Evolutionary conservation across 2,113 vertebrate genomes (phyloP).

Genomic region (Caloenas nicobarica): DNA sequence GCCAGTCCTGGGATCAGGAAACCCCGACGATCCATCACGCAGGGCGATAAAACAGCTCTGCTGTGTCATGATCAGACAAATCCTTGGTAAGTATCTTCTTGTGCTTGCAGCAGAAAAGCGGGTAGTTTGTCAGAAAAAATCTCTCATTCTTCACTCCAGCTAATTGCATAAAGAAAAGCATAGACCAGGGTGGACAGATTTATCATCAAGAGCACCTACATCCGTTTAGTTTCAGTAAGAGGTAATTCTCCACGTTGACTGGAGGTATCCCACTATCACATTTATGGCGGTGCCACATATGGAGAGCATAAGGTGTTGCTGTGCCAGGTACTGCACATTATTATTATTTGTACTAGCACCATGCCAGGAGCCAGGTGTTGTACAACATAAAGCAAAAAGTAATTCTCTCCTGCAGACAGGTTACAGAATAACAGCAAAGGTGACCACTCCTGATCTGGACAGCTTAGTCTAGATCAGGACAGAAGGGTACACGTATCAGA

Average conservation of each 20-base stretch:
- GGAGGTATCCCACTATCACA: slow-evolving; percentile 5
- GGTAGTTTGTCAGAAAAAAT: not conserved
- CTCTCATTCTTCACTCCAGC: slow-evolving; percentile 2
- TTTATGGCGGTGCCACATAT: slow-evolving; percentile 39
- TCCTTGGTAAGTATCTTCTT: not conserved
- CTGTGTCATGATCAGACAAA: not conserved
- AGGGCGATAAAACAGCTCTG: not conserved
- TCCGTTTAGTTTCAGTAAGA: slow-evolving; percentile 27
- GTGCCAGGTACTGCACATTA: slow-evolving; percentile 47
- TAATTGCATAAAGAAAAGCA: slow-evolving; percentile 26
- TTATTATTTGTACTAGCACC: slow-evolving; percentile 63
- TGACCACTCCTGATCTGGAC: slow-evolving; percentile 35
- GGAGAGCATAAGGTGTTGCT: not conserved
- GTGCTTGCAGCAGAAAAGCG: not conserved
- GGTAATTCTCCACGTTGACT: not conserved
- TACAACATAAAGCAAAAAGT: slow-evolving; percentile 67
- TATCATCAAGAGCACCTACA: not conserved
- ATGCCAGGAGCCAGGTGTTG: slow-evolving; percentile 1
- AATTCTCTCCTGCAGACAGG: slow-evolving; percentile 39
- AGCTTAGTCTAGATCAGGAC: slow-evolving; percentile 38
- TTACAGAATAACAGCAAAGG: slow-evolving; percentile 57
- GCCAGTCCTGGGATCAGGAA: not conserved
- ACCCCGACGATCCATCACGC: not conserved
- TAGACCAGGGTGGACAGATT: slow-evolving; percentile 8
- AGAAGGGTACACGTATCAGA: not conserved